Percentiles rank a stretch among this genome's conserved stretches.
phyloP scores from a whole-genome alignment of 2,113 vertebrate species.

The Todiramphus chloris region DNA sequence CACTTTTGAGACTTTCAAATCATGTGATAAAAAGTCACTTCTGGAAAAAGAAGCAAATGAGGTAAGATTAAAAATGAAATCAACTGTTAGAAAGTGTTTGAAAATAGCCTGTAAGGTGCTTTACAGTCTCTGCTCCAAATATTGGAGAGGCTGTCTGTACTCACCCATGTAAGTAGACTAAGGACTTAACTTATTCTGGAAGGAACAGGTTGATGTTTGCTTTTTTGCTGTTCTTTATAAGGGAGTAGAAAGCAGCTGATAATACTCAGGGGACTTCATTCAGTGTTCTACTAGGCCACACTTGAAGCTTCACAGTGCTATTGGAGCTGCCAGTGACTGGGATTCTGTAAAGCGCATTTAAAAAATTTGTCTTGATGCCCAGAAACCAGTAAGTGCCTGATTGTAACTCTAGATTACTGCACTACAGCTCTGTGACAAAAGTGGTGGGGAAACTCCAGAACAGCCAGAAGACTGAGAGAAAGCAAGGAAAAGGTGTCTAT shows the following conservation, averaged over 20 bases:
- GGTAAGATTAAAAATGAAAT: slow-evolving; percentile 70
- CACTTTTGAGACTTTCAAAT: slow-evolving; percentile 94
- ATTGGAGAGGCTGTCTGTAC: neutral
- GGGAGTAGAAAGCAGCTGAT: neutral
- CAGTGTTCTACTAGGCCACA: neutral
- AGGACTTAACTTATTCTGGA: neutral
- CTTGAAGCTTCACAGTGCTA: neutral
- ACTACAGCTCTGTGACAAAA: neutral
- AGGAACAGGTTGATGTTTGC: neutral
- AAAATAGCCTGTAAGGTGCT: neutral
- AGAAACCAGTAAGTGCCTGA: neutral
- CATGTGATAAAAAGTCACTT: slow-evolving; percentile 91
- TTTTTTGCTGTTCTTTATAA: neutral
- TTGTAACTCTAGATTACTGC: neutral
- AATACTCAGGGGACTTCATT: neutral
- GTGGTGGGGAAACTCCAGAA: neutral
- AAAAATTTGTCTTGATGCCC: neutral
- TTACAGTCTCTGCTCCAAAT: neutral
- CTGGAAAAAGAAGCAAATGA: slow-evolving; percentile 88
- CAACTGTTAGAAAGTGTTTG: neutral
- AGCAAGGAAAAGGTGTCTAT: neutral
- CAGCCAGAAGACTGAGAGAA: neutral
- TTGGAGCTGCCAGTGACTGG: neutral
- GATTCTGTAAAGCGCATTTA: neutral
- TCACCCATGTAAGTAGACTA: neutral